Base-by-base conservation (phyloP, 92 coral and sea anemone species). In the Palythoa grandis region DNA sequence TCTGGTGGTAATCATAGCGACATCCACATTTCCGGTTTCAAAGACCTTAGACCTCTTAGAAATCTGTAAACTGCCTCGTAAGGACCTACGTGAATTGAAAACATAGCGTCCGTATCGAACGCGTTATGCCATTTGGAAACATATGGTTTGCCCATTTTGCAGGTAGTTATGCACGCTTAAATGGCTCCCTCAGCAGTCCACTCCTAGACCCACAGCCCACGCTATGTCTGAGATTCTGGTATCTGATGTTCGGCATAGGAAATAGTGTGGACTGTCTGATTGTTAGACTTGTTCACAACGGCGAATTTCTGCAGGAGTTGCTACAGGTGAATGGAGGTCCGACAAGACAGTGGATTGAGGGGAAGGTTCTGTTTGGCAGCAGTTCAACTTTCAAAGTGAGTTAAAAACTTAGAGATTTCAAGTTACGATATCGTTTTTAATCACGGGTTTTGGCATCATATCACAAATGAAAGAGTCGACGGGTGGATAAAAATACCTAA, bases 311-410 rank as follows among this genome's bases (percentile, higher is more conserved):
- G 53, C 77, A 72, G 77, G 77, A 72, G 52, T 23, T 72, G 54
- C 39, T 43, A 24, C 77, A 47, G 52, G 77, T 37, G 56, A 72
- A 38, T 72, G 77, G 54, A 38, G 54, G 25, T 38, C 77, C 17
- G 56, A 17, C 7, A n/a, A 39, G 37, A 43, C 53, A 38, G 53
- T 72, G 77, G 77, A 72, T 40, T 17, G 77, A 72, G 53, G 25
- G 77, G 25, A 72, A 72, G 77, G 77, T 40, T n/a, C 11, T 72
- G 54, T 72, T 72, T 72, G 77, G 77, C 77, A 72, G 77, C 77
- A 72, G 77, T 40, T 39, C 53, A 3, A 17, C 77, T 72, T 72
- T 72, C 56, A 72, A 72, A 72, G 77, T 72, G 53, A 72, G 77
- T 72, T 72, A 57, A 19, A 57, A 14, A 57, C 16, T 0, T 14